A percentile compares a stretch with the other conserved stretches of the same genome.
phyloP scores from a whole-genome alignment of 2,113 vertebrate genomes.

The Sprattus sprattus region DNA sequence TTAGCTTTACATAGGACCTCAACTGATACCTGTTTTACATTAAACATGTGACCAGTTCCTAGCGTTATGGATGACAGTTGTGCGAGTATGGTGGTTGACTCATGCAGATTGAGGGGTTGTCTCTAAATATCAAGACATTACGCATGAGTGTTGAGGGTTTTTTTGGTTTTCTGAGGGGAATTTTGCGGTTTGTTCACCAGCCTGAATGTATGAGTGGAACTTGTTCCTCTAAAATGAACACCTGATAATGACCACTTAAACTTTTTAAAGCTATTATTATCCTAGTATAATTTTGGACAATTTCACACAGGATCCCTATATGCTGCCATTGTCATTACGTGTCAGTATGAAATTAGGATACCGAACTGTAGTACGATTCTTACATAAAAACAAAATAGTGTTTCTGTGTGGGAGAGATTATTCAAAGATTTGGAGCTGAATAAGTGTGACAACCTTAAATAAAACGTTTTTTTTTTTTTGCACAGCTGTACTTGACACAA shows the following conservation, averaged over 20 bases:
- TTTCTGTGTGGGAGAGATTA: too few relatives aligned
- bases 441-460: not conserved
- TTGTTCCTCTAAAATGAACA: not conserved
- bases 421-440: too few relatives aligned
- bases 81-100: not conserved
- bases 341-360: too few relatives aligned
- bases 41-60: too few relatives aligned
- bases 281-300: not conserved
- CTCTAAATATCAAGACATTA: not conserved
- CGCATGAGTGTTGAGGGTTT: not conserved
- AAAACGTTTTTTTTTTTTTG: too few relatives aligned
- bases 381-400: too few relatives aligned
- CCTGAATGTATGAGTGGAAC: not conserved
- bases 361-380: too few relatives aligned
- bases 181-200: not conserved
- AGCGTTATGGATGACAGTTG: too few relatives aligned
- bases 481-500: not conserved
- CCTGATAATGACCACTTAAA: not conserved
- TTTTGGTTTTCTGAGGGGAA: slow-evolving; percentile 21
- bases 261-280: not conserved
- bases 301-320: not conserved
- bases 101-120: not conserved
- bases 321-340: too few relatives aligned
- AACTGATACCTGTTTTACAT: too few relatives aligned
- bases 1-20: too few relatives aligned